These are phyloP conservation scores for Sparus aurata DNA, from an alignment of 2,797 vertebrate genomes.

Conservation along the genomic window DNA sequence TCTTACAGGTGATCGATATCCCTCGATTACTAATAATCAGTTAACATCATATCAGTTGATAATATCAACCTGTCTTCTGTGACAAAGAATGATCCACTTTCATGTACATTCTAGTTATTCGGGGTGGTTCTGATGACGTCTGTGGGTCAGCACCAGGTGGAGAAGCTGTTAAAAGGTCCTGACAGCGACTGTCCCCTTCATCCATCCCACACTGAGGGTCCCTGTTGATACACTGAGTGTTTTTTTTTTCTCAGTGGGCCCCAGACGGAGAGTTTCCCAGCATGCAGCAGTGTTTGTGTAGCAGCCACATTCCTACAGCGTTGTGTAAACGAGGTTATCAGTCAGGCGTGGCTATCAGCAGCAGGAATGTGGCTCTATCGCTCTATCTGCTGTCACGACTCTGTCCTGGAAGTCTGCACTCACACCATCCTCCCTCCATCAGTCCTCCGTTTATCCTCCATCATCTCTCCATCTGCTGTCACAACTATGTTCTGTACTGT, in stretches of 20 bases:
- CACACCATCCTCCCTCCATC: constrained; percentile 32
- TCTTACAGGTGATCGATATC: no score
- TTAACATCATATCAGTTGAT: no score
- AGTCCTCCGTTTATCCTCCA: constrained; percentile 21
- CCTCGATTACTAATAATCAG: no score
- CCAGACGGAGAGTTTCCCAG: constrained; percentile 67
- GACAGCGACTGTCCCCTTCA: neutral
- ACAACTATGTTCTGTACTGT: neutral
- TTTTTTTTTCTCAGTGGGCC: constrained; percentile 50
- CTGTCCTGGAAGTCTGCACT: constrained; percentile 46
- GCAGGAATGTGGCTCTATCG: constrained; percentile 66
- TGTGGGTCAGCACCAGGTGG: neutral
- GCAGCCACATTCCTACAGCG: constrained; percentile 72
- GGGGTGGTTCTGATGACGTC: neutral
- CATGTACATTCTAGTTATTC: no score
- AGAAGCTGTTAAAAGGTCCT: neutral
- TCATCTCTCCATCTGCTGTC: constrained; percentile 8
- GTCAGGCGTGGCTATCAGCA: constrained; percentile 71
- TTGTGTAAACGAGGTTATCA: constrained; percentile 76
- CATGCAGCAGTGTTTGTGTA: constrained; percentile 74
- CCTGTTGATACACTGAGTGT: constrained; percentile 37
- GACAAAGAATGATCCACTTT: no score
- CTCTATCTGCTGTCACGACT: constrained; percentile 64
- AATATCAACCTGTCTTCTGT: no score
- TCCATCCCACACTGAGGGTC: constrained; percentile 25